Evolutionary conservation across 2,797 vertebrate species (phyloP), one percentile per base, ranked within the genome.

Genomic region (Distichodus sexfasciatus): DNA sequence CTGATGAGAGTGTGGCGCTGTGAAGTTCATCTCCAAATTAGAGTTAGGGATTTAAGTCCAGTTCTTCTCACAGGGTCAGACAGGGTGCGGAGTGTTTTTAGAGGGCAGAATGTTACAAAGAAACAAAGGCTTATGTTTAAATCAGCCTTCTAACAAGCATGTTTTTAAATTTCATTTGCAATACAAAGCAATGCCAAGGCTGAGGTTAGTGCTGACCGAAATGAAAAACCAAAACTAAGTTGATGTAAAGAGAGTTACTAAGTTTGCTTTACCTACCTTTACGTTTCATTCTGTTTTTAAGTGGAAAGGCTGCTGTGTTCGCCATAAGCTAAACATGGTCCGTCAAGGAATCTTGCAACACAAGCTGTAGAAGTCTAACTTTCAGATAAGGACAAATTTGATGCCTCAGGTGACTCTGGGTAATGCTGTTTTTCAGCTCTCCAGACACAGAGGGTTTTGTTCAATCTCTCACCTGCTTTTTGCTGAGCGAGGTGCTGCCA

Each of bases 361-460:
- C 1, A 38, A 6, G 12, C 31, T 38, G 15, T 41, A 7, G 58
- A 65, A 1, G 6, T 35, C 15, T 53, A 8, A 7, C 63, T 7
- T 12, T 17, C 58, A 51, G 48, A 60, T 66, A 11, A 44, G 50
- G 12, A 38, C 59, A 62, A 53, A 29, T 50, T 26, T 12, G 1
- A 15, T 66, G 44, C 38, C 36, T 38, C 14, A n/a, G 44, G 67
- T 50, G 46, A 47, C 66, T 62, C 15, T 35, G 44, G 38, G 67
- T 63, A 40, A 43, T 63, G 48, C 41, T 6, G 19, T 46, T 46
- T 36, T 53, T 21, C 3, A 50, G 23, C 11, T 3, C 5, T 57
- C 15, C 54, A 29, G 61, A 74, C 76, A 74, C 50, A n/a, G 51
- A 36, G 59, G 62, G 60, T 54, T 74, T 69, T 73, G 55, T 76